These are phyloP conservation scores for Rhinolophus sinicus DNA, from an alignment of 2,113 vertebrate species.

Conservation along the genomic window DNA sequence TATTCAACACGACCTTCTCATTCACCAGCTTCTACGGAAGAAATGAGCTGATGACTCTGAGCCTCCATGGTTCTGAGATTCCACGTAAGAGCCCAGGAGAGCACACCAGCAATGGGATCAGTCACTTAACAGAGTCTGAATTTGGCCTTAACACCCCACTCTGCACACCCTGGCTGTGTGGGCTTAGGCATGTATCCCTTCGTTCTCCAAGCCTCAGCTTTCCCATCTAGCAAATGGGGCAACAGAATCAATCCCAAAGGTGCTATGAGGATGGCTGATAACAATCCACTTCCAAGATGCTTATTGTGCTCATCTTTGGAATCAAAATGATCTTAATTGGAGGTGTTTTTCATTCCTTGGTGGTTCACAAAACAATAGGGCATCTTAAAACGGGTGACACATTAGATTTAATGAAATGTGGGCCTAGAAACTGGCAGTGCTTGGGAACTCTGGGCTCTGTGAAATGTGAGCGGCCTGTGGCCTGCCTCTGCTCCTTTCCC, in stretches of 20 bases:
- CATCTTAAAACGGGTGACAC: not conserved
- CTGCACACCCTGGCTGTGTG: not conserved
- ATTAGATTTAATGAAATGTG: not conserved
- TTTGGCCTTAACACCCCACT: no score
- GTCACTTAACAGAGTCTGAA: not conserved
- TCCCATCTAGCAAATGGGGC: not conserved
- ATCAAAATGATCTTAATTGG: not conserved
- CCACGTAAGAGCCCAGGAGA: not conserved
- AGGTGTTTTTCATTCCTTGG: not conserved
- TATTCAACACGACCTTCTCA: not conserved
- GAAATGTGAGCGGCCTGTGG: not conserved
- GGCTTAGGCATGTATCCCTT: not conserved
- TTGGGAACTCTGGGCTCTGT: not conserved
- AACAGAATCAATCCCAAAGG: not conserved
- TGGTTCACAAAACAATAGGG: not conserved
- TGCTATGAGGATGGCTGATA: rapidly evolving
- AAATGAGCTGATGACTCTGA: not conserved
- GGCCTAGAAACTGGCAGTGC: not conserved
- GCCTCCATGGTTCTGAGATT: not conserved
- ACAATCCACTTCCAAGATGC: not conserved
- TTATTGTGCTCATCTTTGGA: not conserved
- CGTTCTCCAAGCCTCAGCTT: not conserved
- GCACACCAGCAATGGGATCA: not conserved
- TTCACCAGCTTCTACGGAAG: not conserved
- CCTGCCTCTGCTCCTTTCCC: not conserved